Evolutionary conservation across 2,113 vertebrate species (phyloP).

Genomic region (Ciconia boyciana): DNA sequence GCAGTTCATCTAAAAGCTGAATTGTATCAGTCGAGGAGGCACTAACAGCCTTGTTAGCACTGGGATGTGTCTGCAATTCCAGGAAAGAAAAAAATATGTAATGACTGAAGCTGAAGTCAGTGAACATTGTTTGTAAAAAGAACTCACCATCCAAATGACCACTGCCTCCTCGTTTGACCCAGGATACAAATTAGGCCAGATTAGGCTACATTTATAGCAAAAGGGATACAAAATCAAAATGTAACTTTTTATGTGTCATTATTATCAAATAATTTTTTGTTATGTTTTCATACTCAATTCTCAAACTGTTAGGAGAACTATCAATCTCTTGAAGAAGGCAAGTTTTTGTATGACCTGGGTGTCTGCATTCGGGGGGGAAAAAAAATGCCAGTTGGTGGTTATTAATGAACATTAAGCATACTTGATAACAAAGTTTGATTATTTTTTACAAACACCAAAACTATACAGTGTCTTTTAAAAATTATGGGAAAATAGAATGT

Average conservation of each 20-base stretch:
- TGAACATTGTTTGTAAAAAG: neutral
- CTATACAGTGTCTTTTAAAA: neutral
- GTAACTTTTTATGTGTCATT: neutral
- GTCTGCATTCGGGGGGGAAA: fast-evolving
- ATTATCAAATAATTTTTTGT: neutral
- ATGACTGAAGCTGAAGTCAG: neutral
- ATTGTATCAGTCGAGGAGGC: neutral
- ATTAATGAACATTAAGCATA: neutral
- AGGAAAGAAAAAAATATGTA: no score
- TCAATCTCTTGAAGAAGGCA: neutral
- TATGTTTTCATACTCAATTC: neutral
- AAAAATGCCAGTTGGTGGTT: neutral
- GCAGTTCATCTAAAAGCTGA: neutral
- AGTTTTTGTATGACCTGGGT: neutral
- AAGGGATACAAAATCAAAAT: neutral
- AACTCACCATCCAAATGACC: neutral
- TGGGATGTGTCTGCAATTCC: neutral
- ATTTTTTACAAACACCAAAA: neutral
- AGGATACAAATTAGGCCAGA: neutral
- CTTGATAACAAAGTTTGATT: neutral
- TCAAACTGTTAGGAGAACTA: neutral
- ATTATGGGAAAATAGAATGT: neutral
- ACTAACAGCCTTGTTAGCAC: neutral
- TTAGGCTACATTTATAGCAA: neutral
- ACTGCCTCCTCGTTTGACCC: neutral